Conservation (phyloP, 2,797 vertebrate species). For the Sebastes paucispinis region DNA sequence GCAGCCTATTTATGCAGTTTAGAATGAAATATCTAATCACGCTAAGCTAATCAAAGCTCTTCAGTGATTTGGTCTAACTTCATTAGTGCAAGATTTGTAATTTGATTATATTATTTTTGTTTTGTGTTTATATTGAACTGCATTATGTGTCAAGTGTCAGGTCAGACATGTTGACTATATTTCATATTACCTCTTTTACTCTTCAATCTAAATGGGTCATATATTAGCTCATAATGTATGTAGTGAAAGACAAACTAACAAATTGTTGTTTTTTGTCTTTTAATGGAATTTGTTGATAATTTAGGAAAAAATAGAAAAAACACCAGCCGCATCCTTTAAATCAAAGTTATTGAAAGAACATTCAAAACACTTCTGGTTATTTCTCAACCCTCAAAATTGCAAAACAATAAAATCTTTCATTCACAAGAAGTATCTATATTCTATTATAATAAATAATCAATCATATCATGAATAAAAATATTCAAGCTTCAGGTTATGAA, state of each 20-base stretch:
- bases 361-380: neutral
- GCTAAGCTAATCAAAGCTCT: neutral
- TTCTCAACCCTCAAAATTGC: neutral
- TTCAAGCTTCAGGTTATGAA: conserved; percentile 57
- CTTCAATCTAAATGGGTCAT: neutral
- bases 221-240: accelerated
- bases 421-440: conserved; percentile 50
- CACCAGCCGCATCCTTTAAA: neutral
- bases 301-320: neutral
- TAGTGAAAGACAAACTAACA: neutral
- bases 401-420: neutral
- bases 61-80: neutral
- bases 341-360: neutral
- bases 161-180: too few species aligned
- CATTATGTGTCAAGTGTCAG: neutral
- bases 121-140: neutral
- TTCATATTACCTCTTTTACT: neutral
- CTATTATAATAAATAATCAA: conserved; percentile 61
- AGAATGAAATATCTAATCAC: neutral
- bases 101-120: neutral
- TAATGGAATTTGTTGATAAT: neutral
- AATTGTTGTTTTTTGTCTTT: neutral
- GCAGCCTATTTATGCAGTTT: neutral
- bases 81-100: neutral
- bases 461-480: conserved; percentile 33